Base-by-base conservation (phyloP, 2,888 invertebrate species). In the Allophyes oxyacanthae region DNA sequence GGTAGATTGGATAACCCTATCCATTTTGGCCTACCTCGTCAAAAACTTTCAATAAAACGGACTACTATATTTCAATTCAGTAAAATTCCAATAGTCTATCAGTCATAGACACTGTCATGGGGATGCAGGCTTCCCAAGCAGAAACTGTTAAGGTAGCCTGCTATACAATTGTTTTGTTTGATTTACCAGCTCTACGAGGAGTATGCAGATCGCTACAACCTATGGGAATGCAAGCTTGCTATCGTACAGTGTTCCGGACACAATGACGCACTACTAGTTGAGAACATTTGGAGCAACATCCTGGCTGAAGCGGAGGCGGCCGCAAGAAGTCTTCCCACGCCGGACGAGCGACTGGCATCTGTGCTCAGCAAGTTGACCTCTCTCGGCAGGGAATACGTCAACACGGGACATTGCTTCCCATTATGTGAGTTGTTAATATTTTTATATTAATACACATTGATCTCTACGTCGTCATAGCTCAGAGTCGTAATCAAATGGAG, bases 181-280 rank as follows among this genome's bases (percentile, higher is more conserved):
- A 36, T 32, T 34, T 53, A 14, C 6, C 76, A 97, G 96, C 89
- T 99, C 30, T 99, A 98, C 84, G 97, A 98, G 84, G 97, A 98
- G 68, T 99, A 97, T 91, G 99, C 99, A 0, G 98, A 98, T 79
- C 97, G 97, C 2, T 97, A 97, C 86, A 96, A 97, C 75, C 94
- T 99, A 37, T 97, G 98, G 96, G 99, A 99, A 89, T 98, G 98
- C 86, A 98, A 99, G 90, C 94, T 99, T 55, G 98, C 98, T 6
- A 99, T 99, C 67, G 96, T 99, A 42, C 97, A 99, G 78, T 99
- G 98, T 85, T 98, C 99, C 6, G 98, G 98, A 10, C 98, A 99
- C 88, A 97, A 97, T 77, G 99, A 99, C 86, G 95, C 96, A 0
- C 94, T 97, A 57, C 93, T 99, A 8, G 97, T 99, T 40, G 98